Evolutionary conservation across 2,113 vertebrate genomes (phyloP), one percentile per base, ranked within the genome.

Genomic region (Austrofundulus limnaeus): DNA sequence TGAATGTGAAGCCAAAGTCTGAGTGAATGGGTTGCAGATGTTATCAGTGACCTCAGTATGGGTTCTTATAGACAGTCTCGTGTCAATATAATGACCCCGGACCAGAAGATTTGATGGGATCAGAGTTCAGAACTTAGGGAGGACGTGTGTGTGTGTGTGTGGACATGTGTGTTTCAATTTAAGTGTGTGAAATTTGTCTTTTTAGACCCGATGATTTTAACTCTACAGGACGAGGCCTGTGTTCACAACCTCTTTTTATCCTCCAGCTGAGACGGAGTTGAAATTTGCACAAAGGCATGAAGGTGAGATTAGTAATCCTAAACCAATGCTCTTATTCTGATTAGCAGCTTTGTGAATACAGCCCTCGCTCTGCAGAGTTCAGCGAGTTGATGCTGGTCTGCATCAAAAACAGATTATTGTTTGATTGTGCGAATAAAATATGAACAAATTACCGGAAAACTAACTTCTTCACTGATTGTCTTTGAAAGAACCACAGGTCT

Each of bases 1-100:
- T 77, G 78, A 86, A 84, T 77, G 78, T 80, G 62, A 86, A 69
- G 51, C 72, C 71, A 82, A 79, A 72, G 55, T 56, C 37, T 56
- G 60, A 76, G 66, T 23, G 46, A 72, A 67, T 51, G 46, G 43
- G 70, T 45, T 60, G 66, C 20, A 23, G 16, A 72, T 57, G 23
- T 56, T 61, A 50, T 1, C 25, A 4, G 31, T 48, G 52, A 16
- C 46, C 58, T 55, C 45, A 69, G 65, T 67, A 72, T 46, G 56
- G 75, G 76, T 75, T 66, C 24, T 50, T 66, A 50, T 69, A 43
- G 60, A 72, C 59, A 70, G 39, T 56, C 42, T 28, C 9, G 11
- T 48, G 55, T 81, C 67, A 70, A 48, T 64, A 54, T 38, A 47
- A 69, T 58, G 66, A 81, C 61, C n/a, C 15, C 52, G 63, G 60